Conservation (phyloP, 2,888 invertebrate species). For the Ametastegia equiseti region DNA sequence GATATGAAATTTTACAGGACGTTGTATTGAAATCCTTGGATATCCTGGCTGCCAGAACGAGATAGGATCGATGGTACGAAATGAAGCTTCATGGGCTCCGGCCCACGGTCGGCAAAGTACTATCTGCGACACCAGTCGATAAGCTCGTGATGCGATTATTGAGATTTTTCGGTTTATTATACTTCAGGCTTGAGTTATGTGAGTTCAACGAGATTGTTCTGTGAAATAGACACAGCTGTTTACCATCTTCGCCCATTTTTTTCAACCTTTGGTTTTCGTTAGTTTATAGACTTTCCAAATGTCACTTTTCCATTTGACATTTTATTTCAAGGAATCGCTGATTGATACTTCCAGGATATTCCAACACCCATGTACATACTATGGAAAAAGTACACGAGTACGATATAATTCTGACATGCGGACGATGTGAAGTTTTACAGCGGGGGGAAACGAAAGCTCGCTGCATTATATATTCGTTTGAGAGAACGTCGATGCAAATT, state of each 20-base stretch:
- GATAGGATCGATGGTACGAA: slow-evolving; percentile 4
- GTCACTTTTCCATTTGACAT: background rate
- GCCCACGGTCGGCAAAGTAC: slow-evolving; percentile 11
- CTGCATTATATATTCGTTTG: background rate
- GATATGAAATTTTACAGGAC: background rate
- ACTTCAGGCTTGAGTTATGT: slow-evolving; percentile 8
- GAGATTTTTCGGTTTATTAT: background rate
- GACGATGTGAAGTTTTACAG: background rate
- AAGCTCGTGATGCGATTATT: slow-evolving; percentile 20
- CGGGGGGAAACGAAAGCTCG: background rate
- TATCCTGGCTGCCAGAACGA: background rate
- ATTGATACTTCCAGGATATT: no score
- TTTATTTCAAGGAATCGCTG: background rate
- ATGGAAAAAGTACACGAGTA: no score
- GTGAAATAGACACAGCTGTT: background rate
- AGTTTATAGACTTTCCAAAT: background rate
- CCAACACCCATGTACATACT: no score
- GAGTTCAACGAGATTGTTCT: background rate
- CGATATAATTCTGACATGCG: no score
- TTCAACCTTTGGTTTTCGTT: background rate
- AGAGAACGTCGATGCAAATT: slow-evolving; percentile 21
- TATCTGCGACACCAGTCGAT: background rate
- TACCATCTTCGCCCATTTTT: background rate
- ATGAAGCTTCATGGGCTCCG: background rate
- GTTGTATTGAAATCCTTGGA: background rate